Percentiles rank a stretch among this genome's conserved stretches.
Evolutionary conservation across 2,113 vertebrate species (phyloP).

Genomic region (Nyctereutes procyonoides): DNA sequence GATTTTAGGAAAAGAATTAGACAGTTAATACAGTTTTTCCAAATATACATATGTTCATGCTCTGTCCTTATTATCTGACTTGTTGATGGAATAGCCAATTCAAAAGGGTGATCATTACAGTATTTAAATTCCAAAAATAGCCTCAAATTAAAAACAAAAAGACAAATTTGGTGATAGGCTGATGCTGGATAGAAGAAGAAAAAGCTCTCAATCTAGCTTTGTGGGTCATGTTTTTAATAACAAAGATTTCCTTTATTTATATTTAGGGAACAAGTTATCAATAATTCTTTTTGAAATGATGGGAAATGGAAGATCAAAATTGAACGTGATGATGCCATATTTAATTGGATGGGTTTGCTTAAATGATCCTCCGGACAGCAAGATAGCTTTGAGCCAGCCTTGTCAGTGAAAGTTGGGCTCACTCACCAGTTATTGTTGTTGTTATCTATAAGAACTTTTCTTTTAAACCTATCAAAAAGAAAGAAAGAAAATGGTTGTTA

Average conservation of each 20-base stretch:
- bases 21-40: background rate
- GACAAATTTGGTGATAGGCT: background rate
- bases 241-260: background rate
- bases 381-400: background rate
- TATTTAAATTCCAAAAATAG: background rate
- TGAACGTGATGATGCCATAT: background rate
- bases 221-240: background rate
- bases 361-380: background rate
- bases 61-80: background rate
- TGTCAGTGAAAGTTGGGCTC: background rate
- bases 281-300: background rate
- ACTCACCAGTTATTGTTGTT: background rate
- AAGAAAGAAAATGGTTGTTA: background rate
- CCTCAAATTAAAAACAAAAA: constrained; percentile 12
- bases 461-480: background rate
- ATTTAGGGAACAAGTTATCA: background rate
- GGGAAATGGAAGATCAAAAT: background rate
- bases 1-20: background rate
- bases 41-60: background rate
- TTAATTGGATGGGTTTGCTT: background rate
- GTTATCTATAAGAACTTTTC: background rate
- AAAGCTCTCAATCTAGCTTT: background rate
- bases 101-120: background rate
- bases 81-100: background rate
- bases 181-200: background rate